Conservation (phyloP, 2,888 invertebrate genomes). For the Aspidapion aeneum region DNA sequence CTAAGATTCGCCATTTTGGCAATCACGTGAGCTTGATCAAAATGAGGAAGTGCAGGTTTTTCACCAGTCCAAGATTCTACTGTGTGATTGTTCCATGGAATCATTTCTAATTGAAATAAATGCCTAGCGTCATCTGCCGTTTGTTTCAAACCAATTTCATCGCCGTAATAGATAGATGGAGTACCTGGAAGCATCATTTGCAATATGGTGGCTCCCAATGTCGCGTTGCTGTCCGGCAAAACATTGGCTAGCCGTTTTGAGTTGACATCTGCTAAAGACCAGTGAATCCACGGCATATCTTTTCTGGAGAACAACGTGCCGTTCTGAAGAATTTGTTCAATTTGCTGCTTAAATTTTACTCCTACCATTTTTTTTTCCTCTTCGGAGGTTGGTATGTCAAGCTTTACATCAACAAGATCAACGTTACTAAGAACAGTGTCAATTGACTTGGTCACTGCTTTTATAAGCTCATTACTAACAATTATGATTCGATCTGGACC, state of each 20-base stretch:
- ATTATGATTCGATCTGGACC: constrained; percentile 64
- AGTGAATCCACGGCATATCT: constrained; percentile 73
- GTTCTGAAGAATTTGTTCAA: constrained; percentile 52
- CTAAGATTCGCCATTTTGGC: constrained; percentile 59
- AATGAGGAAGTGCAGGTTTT: constrained; percentile 49
- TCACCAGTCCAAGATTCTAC: constrained; percentile 64
- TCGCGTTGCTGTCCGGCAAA: constrained; percentile 56
- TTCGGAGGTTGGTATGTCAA: constrained; percentile 58
- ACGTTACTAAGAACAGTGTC: constrained; percentile 62
- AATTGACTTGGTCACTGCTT: constrained; percentile 49
- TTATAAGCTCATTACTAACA: constrained; percentile 57
- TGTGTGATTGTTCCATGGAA: constrained; percentile 57
- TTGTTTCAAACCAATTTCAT: constrained; percentile 76
- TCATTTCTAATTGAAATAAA: constrained; percentile 65
- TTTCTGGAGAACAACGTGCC: constrained; percentile 58
- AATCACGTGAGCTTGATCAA: constrained; percentile 55
- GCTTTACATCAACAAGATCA: constrained; percentile 68
- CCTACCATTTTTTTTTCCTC: constrained; percentile 52
- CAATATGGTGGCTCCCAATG: constrained; percentile 66
- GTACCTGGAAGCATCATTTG: constrained; percentile 84
- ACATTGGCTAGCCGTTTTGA: constrained; percentile 58
- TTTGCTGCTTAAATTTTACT: constrained; percentile 56
- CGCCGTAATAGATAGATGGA: constrained; percentile 86
- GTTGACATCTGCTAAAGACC: constrained; percentile 69
- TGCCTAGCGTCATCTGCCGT: constrained; percentile 57